A percentile compares a stretch with the other conserved stretches of the same genome.
These are phyloP conservation scores for Ginglymostoma cirratum DNA, from an alignment of 2,113 vertebrate genomes.

Conservation along the genomic window DNA sequence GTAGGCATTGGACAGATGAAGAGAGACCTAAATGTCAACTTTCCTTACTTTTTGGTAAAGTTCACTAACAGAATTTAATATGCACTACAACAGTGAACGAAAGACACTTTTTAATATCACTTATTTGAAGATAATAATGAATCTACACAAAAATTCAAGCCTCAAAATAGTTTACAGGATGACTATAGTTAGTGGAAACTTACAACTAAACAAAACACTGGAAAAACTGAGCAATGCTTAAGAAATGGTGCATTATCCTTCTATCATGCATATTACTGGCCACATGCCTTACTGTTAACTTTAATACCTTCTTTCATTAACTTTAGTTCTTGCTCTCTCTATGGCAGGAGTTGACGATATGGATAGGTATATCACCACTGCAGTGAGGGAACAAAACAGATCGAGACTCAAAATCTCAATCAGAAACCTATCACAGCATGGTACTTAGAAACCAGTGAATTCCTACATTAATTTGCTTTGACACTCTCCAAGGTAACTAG, in stretches of 20 bases:
- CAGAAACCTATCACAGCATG: not conserved
- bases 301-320: not conserved
- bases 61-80: not conserved
- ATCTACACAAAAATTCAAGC: not conserved
- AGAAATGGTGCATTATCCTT: not conserved
- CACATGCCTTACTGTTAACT: not conserved
- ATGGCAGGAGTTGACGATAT: not conserved
- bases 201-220: not conserved
- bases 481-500: not conserved
- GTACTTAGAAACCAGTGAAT: not conserved
- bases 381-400: not conserved
- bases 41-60: slow-evolving; percentile 17
- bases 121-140: not conserved
- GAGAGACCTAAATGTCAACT: slow-evolving; percentile 42
- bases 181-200: not conserved
- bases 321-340: not conserved
- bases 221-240: not conserved
- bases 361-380: not conserved
- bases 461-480: not conserved
- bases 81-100: not conserved
- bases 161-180: not conserved
- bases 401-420: too few relatives aligned
- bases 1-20: slow-evolving; percentile 41
- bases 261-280: not conserved
- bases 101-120: not conserved